Percentiles rank a stretch among this genome's conserved stretches.
Evolutionary conservation across 2,113 vertebrate genomes (phyloP).

Genomic region (Bostrychus sinensis): DNA sequence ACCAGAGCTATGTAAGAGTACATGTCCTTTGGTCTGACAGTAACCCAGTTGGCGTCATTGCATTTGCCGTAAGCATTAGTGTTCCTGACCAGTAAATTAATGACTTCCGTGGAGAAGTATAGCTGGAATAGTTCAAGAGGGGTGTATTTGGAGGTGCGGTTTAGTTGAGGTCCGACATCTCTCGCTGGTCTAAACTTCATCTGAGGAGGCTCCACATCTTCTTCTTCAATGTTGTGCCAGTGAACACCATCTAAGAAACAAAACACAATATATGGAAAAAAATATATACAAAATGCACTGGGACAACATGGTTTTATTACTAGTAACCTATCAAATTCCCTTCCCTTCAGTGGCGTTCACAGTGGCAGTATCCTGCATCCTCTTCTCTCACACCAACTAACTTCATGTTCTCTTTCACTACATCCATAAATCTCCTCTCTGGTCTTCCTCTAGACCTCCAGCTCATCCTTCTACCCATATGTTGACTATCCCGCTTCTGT

Average conservation of each 20-base stretch:
- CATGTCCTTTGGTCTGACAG: conserved; percentile 54
- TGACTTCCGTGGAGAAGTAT: conserved; percentile 56
- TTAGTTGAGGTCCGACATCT: conserved; percentile 51
- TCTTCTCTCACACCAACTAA: too few species aligned
- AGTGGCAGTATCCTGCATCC: too few species aligned
- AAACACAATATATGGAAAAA: too few species aligned
- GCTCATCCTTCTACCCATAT: too few species aligned
- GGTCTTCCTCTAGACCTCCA: too few species aligned
- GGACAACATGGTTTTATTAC: too few species aligned
- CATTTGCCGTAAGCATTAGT: conserved; percentile 54
- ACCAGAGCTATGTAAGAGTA: conserved; percentile 57
- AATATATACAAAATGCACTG: too few species aligned
- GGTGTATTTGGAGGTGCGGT: conserved; percentile 51
- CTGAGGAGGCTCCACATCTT: conserved; percentile 45
- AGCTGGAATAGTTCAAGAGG: conserved; percentile 64
- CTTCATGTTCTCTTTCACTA: too few species aligned
- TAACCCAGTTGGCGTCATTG: conserved; percentile 32
- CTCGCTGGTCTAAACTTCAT: conserved; percentile 52
- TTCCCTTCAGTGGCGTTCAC: too few species aligned
- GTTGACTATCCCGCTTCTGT: too few species aligned
- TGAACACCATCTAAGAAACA: conserved; percentile 21
- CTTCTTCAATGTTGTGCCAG: conserved; percentile 45
- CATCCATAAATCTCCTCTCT: too few species aligned
- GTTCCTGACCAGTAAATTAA: conserved; percentile 52
- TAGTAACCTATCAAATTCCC: too few species aligned